phyloP scores from a whole-genome alignment of 1,140 invertebrate species.

The Drosophila insularis region DNA sequence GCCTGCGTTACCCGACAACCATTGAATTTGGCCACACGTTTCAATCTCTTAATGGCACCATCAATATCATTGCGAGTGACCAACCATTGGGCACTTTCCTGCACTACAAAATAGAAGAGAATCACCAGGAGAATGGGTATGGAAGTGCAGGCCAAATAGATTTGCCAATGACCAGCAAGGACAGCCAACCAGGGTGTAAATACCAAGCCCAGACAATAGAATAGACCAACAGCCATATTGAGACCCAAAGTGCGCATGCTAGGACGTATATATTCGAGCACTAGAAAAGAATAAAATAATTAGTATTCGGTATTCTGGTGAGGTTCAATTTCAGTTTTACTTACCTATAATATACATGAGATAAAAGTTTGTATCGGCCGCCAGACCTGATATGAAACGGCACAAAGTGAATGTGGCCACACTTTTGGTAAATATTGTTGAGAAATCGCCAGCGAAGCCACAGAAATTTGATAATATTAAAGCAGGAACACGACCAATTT shows the following conservation, averaged over 20 bases:
- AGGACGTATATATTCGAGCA: slow-evolving; percentile 85
- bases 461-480: slow-evolving; percentile 84
- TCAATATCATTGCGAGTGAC: slow-evolving; percentile 84
- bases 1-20: slow-evolving; percentile 82
- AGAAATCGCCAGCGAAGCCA: slow-evolving; percentile 84
- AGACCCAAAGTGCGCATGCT: slow-evolving; percentile 85
- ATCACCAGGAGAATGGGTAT: slow-evolving; percentile 83
- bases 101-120: slow-evolving; percentile 84
- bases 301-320: background rate
- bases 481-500: slow-evolving; percentile 85
- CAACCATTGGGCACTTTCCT: slow-evolving; percentile 87
- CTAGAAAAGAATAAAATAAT: slow-evolving; percentile 55
- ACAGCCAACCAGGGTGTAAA: slow-evolving; percentile 85
- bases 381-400: slow-evolving; percentile 85
- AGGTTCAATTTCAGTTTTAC: background rate
- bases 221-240: slow-evolving; percentile 85
- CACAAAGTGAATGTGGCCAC: slow-evolving; percentile 83
- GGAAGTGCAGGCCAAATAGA: slow-evolving; percentile 84
- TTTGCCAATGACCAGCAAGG: slow-evolving; percentile 83
- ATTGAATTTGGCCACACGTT: slow-evolving; percentile 85
- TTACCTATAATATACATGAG: slow-evolving; percentile 87
- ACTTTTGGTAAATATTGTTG: slow-evolving; percentile 84
- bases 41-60: slow-evolving; percentile 84
- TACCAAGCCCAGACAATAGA: slow-evolving; percentile 85
- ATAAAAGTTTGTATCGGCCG: slow-evolving; percentile 86